Conservation (phyloP, 2,113 vertebrate species). For the Choloepus hoffmanni region DNA sequence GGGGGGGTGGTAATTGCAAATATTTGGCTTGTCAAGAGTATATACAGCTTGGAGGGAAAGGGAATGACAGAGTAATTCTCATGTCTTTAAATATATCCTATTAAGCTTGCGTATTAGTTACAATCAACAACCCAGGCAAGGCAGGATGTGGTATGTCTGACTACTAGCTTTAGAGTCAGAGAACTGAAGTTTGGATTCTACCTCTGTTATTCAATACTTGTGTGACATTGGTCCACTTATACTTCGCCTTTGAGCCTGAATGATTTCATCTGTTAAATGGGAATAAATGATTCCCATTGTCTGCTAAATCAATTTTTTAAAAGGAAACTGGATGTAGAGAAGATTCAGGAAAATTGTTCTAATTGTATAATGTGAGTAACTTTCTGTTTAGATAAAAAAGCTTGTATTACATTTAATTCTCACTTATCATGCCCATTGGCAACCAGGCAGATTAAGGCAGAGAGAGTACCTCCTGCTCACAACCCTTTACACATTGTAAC, state of each 20-base stretch:
- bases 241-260: background rate
- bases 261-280: slow-evolving; percentile 1
- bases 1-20: background rate
- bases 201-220: background rate
- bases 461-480: background rate
- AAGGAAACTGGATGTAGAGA: background rate
- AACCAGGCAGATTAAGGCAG: background rate
- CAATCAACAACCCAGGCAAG: background rate
- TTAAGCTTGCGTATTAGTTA: background rate
- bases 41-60: background rate
- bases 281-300: background rate
- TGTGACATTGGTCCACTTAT: background rate
- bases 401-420: background rate
- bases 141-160: background rate
- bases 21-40: background rate
- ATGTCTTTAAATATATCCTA: background rate
- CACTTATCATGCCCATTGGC: background rate
- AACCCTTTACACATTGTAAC: background rate
- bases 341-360: background rate
- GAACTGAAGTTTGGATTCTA: background rate
- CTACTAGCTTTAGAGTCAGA: background rate
- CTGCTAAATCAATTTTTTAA: background rate
- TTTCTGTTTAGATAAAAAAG: slow-evolving; percentile 45
- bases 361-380: background rate
- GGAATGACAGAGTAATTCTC: background rate